Evolutionary conservation across 2,888 invertebrate genomes (phyloP).

Genomic region (Maniola hyperantus): DNA sequence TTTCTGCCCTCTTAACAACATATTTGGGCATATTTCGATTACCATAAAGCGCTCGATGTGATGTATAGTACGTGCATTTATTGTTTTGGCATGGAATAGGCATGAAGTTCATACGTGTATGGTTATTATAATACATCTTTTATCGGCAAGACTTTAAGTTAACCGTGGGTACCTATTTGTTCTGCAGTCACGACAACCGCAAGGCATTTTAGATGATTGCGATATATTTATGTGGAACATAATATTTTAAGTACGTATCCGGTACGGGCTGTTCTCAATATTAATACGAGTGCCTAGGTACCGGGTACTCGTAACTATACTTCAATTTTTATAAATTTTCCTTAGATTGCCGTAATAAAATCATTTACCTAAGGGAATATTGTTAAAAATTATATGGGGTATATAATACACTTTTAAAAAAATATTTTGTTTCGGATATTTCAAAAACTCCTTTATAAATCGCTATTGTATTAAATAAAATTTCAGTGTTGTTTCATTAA

Average conservation of each 20-base stretch:
- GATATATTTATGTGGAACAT: constrained; percentile 24
- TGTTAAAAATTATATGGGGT: too few species aligned
- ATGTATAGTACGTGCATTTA: constrained; percentile 74
- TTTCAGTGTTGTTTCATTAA: too few species aligned
- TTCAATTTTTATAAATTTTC: background rate
- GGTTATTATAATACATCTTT: constrained; percentile 37
- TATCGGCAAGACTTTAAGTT: constrained; percentile 35
- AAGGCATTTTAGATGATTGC: constrained; percentile 28
- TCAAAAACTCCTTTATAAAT: too few species aligned
- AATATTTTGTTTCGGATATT: too few species aligned
- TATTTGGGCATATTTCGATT: constrained; percentile 83
- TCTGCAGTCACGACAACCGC: constrained; percentile 36
- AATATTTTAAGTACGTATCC: constrained; percentile 16
- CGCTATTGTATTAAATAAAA: too few species aligned
- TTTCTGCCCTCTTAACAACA: constrained; percentile 80
- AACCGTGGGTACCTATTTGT: constrained; percentile 27
- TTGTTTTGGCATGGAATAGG: constrained; percentile 54
- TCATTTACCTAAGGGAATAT: background rate
- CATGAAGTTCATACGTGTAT: constrained; percentile 37
- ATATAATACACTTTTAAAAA: too few species aligned
- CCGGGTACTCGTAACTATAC: background rate
- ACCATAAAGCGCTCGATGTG: constrained; percentile 81
- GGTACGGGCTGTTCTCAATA: constrained; percentile 4
- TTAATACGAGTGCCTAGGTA: background rate
- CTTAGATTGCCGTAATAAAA: background rate